Base-by-base conservation (phyloP, 2,888 invertebrate species). In the Limnephilus rhombicus region DNA sequence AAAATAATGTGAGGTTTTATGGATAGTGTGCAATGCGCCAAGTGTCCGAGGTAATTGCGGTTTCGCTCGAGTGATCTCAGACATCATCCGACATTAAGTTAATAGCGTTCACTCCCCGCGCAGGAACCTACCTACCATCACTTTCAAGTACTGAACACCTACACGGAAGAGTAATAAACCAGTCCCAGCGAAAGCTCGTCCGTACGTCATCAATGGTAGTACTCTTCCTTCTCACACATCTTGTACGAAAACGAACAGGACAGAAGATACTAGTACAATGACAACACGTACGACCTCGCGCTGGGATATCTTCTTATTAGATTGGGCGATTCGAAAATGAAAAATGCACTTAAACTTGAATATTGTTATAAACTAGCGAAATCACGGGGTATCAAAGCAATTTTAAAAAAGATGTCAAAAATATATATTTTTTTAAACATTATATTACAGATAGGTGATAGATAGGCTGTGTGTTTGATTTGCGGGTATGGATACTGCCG, bases 1-100 rank as follows among this genome's bases (percentile, higher is more conserved):
- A 24, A n/a, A 68, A 24, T 24, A 68, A 68, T 68, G 24, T 68
- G 68, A n/a, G 68, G 68, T 68, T 68, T 68, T 68, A 68, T 68
- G n/a, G 68, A 68, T 24, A 68, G 68, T 68, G 68, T 68, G 68
- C 24, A 68, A 68, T 68, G 53, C 18, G 24, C 53, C 49, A 45
- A 87, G 49, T 87, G 86, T 49, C 53, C 87, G 31, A 34, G 34
- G 31, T 87, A 29, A 49, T 87, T 53, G 53, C n/a, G 53, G 87
- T 87, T 53, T 34, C 53, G 87, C 68, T 87, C 87, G 53, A 53
- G 18, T 87, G 53, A 31, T 18, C 87, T 37, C 85, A 11, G 85
- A 83, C 29, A 83, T 83, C 83, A 34, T 31, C 83, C 83, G 24
- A 85, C 85, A 85, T 37, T 85, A 68, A 68, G 68, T 68, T 68